These are phyloP conservation scores for Mesocentrotus franciscanus DNA, from an alignment of 53 echinoderm and acorn worm species.

Conservation along the genomic window DNA sequence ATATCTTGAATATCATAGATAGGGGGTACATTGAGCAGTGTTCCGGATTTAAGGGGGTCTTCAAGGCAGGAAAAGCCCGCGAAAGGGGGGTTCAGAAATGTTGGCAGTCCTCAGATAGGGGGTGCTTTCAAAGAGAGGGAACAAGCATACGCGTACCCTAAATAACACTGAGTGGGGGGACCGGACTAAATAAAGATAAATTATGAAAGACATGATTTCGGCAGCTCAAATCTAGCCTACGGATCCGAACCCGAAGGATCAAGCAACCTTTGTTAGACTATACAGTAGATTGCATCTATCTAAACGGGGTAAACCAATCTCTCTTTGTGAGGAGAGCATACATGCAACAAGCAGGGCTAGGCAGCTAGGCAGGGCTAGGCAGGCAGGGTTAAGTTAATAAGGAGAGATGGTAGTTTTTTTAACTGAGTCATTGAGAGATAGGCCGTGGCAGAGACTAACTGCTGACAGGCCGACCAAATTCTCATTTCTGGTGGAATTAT, in stretches of 20 bases:
- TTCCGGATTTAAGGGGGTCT: too few species aligned
- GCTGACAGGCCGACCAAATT: constrained; percentile 34
- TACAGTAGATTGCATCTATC: too few species aligned
- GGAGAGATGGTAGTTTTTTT: background rate
- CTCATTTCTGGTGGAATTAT: constrained; percentile 49
- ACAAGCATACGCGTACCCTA: too few species aligned
- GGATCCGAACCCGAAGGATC: too few species aligned
- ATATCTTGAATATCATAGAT: too few species aligned
- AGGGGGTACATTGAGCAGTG: too few species aligned
- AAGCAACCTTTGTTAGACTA: too few species aligned
- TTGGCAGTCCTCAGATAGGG: too few species aligned
- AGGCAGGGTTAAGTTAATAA: constrained; percentile 45
- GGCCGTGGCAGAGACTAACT: constrained; percentile 41
- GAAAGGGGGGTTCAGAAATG: too few species aligned
- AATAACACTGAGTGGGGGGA: too few species aligned
- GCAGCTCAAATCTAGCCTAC: background rate
- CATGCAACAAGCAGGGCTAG: background rate
- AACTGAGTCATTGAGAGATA: constrained; percentile 42
- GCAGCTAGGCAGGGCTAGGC: constrained; percentile 20
- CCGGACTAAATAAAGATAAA: background rate
- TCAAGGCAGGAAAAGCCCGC: too few species aligned
- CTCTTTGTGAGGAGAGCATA: background rate
- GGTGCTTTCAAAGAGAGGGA: too few species aligned
- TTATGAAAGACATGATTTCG: background rate
- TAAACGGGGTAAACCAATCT: background rate